Evolutionary conservation across 2,797 vertebrate species (phyloP).

Genomic region (Melanotaenia pygmaea): DNA sequence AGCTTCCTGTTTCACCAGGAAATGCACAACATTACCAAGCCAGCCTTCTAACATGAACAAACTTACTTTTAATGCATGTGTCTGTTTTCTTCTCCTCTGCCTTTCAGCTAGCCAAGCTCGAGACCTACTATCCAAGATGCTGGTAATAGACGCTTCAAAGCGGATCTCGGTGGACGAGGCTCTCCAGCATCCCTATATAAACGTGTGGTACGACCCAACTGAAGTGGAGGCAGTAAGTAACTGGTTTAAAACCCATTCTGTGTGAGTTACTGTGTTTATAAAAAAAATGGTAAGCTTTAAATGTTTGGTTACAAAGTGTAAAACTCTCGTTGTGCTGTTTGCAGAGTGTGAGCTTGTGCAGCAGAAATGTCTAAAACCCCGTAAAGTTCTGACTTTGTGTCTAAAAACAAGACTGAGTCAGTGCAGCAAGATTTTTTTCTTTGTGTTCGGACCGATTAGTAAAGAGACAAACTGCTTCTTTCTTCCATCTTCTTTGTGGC

Average conservation of each 20-base stretch:
- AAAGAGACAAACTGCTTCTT: conserved; percentile 23
- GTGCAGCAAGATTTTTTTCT: conserved; percentile 41
- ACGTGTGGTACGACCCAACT: conserved; percentile 97
- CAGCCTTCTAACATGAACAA: background rate
- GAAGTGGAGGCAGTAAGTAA: conserved; percentile 96
- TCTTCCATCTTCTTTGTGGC: conserved; percentile 9
- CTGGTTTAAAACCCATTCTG: background rate
- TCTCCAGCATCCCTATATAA: conserved; percentile 96
- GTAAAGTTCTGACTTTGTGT: background rate
- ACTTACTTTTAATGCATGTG: background rate
- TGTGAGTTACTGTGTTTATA: background rate
- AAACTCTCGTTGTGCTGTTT: background rate
- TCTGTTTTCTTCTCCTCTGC: background rate
- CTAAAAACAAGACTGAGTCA: conserved; percentile 34
- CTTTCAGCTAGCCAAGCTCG: conserved; percentile 95
- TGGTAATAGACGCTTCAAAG: conserved; percentile 97
- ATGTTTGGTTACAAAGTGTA: too few species aligned
- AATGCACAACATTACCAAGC: conserved; percentile 12
- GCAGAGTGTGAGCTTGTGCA: background rate
- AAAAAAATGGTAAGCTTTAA: too few species aligned
- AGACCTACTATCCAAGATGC: conserved; percentile 97
- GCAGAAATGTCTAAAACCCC: background rate
- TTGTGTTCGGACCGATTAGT: conserved; percentile 13
- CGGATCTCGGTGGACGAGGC: conserved; percentile 97
- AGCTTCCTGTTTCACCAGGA: conserved; percentile 13